These are phyloP conservation scores for Ophthalmolycus amberensis DNA, from an alignment of 2,113 vertebrate species.

Conservation along the genomic window DNA sequence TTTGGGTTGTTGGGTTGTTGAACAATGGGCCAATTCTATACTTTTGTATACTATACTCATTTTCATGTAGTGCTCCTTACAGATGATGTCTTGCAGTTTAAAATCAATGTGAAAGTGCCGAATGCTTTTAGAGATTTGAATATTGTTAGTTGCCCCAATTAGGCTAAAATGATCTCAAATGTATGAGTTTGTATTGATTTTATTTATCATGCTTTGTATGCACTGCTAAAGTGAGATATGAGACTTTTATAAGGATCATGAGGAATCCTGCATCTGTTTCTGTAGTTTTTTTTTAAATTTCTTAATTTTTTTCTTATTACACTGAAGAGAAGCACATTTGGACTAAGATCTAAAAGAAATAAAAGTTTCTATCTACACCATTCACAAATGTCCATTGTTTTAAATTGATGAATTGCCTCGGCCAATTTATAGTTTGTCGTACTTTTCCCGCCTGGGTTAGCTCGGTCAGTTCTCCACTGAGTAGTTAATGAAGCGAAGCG, in stretches of 20 bases:
- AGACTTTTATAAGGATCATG: not conserved
- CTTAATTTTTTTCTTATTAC: not conserved
- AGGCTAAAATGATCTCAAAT: not conserved
- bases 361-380: not conserved
- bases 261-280: not conserved
- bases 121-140: not conserved
- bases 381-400: slow-evolving; percentile 2
- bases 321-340: not conserved
- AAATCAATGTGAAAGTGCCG: slow-evolving; percentile 21
- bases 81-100: slow-evolving; percentile 4
- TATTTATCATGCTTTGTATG: not conserved
- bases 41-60: slow-evolving; percentile 1
- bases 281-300: not conserved
- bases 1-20: not conserved
- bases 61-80: not conserved
- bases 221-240: not conserved
- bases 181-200: not conserved
- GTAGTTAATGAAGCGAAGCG: slow-evolving; percentile 15
- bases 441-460: slow-evolving; percentile 20
- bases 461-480: slow-evolving; percentile 29
- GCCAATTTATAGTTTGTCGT: not conserved
- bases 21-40: slow-evolving; percentile 24
- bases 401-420: not conserved
- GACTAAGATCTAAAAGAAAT: not conserved
- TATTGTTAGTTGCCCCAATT: not conserved